Evolutionary conservation across 2,797 vertebrate species (phyloP).

Genomic region (Chaetophractus vellerosus): DNA sequence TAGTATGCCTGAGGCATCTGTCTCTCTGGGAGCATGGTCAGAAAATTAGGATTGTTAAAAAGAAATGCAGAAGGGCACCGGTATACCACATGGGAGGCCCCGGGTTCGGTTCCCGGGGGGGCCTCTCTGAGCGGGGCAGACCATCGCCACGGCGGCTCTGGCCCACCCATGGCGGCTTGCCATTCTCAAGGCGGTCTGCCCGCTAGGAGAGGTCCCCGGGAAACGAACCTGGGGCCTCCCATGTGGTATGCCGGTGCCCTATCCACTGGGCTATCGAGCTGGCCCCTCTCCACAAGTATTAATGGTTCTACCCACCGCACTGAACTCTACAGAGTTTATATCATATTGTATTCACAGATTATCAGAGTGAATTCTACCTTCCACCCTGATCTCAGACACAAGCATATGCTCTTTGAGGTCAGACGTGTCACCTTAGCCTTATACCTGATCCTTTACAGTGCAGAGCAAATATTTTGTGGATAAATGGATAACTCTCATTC

Average conservation of each 20-base stretch:
- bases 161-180: too few species aligned
- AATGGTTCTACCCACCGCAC: neutral
- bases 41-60: neutral
- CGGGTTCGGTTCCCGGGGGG: too few species aligned
- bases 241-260: too few species aligned
- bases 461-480: neutral
- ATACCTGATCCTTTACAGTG: neutral
- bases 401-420: neutral
- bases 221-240: too few species aligned
- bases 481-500: neutral
- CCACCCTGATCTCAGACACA: neutral
- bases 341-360: neutral
- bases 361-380: neutral
- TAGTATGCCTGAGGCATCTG: neutral
- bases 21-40: neutral
- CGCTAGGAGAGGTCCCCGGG: too few species aligned
- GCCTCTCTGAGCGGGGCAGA: too few species aligned
- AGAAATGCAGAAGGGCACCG: too few species aligned
- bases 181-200: too few species aligned
- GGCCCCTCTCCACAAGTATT: neutral
- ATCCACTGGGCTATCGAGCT: too few species aligned
- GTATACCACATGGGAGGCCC: too few species aligned
- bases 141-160: too few species aligned
- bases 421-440: neutral
- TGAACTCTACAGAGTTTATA: neutral